Evolutionary conservation across 2,888 invertebrate species (phyloP), one percentile per base, ranked within the genome.

Genomic region (Himalopsyche japonica): DNA sequence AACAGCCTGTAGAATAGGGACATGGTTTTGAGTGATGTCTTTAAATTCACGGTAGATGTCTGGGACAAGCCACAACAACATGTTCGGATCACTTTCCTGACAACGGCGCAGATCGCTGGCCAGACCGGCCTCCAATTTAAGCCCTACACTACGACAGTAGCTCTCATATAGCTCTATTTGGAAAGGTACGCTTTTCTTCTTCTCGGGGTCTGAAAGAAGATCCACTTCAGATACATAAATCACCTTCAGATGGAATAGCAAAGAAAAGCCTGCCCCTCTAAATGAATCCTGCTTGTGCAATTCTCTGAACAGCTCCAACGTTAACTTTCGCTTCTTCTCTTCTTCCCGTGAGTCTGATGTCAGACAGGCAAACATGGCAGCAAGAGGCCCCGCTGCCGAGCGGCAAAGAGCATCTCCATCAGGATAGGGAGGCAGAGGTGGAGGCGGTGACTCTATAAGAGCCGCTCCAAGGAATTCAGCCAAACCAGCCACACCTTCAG

Each of bases 21-120:
- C 94, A 90, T 98, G 98, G 88, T 98, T 98, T 87, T 97, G 94
- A 76, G 97, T 95, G 89, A 96, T 95, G 88, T 95, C 95, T 89
- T 97, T 96, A 90, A 98, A 98, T 91, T 97, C 97, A 89, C 95
- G 94, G 91, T 97, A 99, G 86, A 98, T 94, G 90, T 98, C 98
- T 80, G 98, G 98, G 89, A 99, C 94, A 88, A 99, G 93, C 95
- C 97, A 98, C 89, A 97, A 96, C 90, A 98, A 95, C 90, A 98
- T 93, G 89, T 95, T 94, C 80, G 97, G 95, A 91, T 98, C 98
- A 89, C 96, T 96, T 90, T 97, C 95, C 90, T 98, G 98, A 89
- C 98, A 97, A 86, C 95, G 93, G 93, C 95, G 95, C 88, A 98
- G 93, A 92, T 99, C 98, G 87, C 95, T 94, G 81, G 96, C 94